Base-by-base conservation (phyloP, 2,113 vertebrate species). In the Rissa tridactyla region DNA sequence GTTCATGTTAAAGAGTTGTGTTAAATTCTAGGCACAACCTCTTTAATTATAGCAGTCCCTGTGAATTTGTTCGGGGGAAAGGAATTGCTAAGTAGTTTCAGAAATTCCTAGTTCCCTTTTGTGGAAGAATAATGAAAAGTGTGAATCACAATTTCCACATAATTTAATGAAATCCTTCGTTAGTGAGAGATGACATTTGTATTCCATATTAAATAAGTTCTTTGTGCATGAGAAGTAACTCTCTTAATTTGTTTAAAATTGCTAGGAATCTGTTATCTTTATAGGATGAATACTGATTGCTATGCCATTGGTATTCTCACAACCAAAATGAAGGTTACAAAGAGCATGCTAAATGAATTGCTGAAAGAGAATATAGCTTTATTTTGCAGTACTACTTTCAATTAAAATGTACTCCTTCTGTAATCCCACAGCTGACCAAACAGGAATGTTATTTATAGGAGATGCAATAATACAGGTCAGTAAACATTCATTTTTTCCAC, bases 401-500 rank as follows among this genome's bases (percentile, higher is more conserved):
- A 98, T 98, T 99, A 98, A 99, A 97, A 95, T 97, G 93, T 98
- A 91, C 94, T 89, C 82, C 92, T 98, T 97, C 97, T 98, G 58
- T 97, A 78, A 96, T 97, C 96, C 90, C 92, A 84, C 98, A 99
- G 99, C 99, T 65, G 98, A 99, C 98, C 99, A 98, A 97, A 98
- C 99, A 86, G 99, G 99, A 97, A 99, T 99, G 98, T 97, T 99
- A 76, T 99, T 99, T 95, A 98, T 99, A 71, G 99, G 99, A 71
- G 99, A 99, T 81, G 99, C 99, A 15, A 97, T 99, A 92, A 94
- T 99, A 88, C 99, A 99, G 99, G 99, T 99, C 83, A 98, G 99
- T 98, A 94, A 94, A 83, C 49, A 54, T 78, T 77, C 3, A 3
- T 6, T 64, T 84, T 78, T 61, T 76, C 40, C 5, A 15, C 21